Percentiles rank a stretch among this genome's conserved stretches.
phyloP scores from a whole-genome alignment of 1,140 invertebrate species.

The Lasioglossum baleicum region DNA sequence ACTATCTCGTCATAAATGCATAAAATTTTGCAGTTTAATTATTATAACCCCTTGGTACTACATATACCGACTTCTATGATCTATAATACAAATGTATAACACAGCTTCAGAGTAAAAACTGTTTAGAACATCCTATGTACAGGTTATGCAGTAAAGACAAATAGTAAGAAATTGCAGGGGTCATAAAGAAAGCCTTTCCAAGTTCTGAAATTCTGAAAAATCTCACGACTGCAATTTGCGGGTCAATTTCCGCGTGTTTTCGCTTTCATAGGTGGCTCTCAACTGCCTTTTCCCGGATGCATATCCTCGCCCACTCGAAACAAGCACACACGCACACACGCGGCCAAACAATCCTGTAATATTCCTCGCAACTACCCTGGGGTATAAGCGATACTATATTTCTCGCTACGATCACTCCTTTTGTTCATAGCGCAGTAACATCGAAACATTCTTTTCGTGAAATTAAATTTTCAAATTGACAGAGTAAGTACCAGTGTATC shows the following conservation, averaged over 20 bases:
- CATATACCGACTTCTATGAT: too few relatives aligned
- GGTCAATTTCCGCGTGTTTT: constrained; percentile 1
- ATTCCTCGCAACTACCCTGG: background rate
- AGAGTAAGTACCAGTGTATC: background rate
- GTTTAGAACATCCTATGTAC: too few relatives aligned
- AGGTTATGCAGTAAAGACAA: background rate
- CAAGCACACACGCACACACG: background rate
- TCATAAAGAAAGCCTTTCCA: background rate
- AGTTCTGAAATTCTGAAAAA: background rate
- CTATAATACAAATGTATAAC: too few relatives aligned
- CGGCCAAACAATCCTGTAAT: background rate
- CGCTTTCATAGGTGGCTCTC: background rate
- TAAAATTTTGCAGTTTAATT: too few relatives aligned
- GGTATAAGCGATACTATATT: background rate
- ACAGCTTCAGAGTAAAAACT: too few relatives aligned
- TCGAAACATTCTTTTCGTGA: background rate
- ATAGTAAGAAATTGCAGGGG: background rate
- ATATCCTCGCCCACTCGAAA: constrained; percentile 1
- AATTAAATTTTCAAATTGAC: background rate
- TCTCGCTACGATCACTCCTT: background rate
- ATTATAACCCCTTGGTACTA: too few relatives aligned
- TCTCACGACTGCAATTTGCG: background rate
- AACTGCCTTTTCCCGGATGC: background rate
- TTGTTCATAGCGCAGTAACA: background rate
- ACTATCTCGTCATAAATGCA: too few relatives aligned